Base-by-base conservation (phyloP, 2,888 invertebrate species). In the Stegophylla sp. region DNA sequence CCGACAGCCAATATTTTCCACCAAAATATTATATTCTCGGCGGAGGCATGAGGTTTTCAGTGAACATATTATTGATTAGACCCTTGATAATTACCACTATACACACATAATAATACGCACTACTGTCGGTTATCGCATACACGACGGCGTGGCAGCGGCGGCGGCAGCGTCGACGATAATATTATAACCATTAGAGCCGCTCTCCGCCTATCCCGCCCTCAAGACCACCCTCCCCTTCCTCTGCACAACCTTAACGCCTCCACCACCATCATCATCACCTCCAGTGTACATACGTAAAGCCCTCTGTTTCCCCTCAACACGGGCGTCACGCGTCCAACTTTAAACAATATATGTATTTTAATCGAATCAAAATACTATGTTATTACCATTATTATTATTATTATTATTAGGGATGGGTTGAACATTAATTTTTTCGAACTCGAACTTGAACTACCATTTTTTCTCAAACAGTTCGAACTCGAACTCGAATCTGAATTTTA, bases 61-160 rank as follows among this genome's bases (percentile, higher is more conserved):
- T 13, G 69, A 71, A 20, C 69, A 34, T 71, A 71, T n/a, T n/a
- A n/a, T 71, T 34, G 69, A 71, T 71, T 34, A 53, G 69, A 53
- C 51, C 69, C 20, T 34, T 53, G 51, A 20, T 69, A 51, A 69
- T 69, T 69, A 69, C 67, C 48, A 17, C 28, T 69, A n/a, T 66
- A 45, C 12, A 51, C 17, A 15, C 45, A 15, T 3, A n/a, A 2
- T 10, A 48, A 12, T 28, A 48, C n/a, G n/a, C 20, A 51, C n/a
- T 28, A 48, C 17, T 28, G 69, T 53, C 20, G 34, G 34, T 53
- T 71, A 71, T 53, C 51, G 51, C 20, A 17, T 34, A 20, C 34
- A 34, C 17, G 9, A 0, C 17, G 4, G 17, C n/a, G 17, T 20
- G 17, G 17, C 48, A 17, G 2, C 7, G n/a, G 51, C 51, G 51